Evolutionary conservation across 2,113 vertebrate genomes (phyloP), one percentile per base, ranked within the genome.

Genomic region (Chamaetylas fuelleborni): DNA sequence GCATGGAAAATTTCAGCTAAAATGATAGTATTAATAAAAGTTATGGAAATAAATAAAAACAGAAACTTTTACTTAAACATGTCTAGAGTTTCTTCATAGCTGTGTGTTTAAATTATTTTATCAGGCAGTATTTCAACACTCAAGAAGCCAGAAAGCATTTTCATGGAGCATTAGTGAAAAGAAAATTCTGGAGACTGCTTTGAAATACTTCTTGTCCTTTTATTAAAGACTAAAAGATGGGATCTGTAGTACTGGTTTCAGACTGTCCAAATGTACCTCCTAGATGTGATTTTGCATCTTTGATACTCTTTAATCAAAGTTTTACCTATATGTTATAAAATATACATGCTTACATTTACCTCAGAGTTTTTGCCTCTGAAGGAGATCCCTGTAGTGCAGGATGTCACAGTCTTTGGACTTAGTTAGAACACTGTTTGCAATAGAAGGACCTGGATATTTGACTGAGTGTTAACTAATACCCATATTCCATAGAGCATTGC

Each of bases 261-360:
- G 53, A 33, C 8, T 53, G 11, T 67, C 29, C 5, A 42, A 0
- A 4, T 48, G 5, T 64, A 64, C 9, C 11, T 38, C 2, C 1
- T 45, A 11, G 24, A 24, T 31, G 6, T 43, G 62, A 4, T 42
- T 88, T 86, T 65, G 5, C 36, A 48, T 48, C 15, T 40, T 60
- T 50, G 19, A 57, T 57, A 25, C 1, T 61, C 23, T 69, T 84
- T 34, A 38, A 53, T 47, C 11, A 74, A 50, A 16, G 9, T 61
- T 81, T 93, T 43, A 29, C 10, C 5, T 18, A 19, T 54, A 25
- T 23, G 3, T 61, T 15, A 19, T 50, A 57, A 70, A 78, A 57
- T 65, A 14, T 13, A 23, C 1, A 2, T 29, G 20, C 4, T 66
- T 69, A 19, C 22, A 43, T 80, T 74, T 79, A 33, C 18, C 20